A percentile compares a stretch with the other conserved stretches of the same genome.
Conservation (phyloP, 2,797 vertebrate genomes). For the Hemitrygon akajei region DNA sequence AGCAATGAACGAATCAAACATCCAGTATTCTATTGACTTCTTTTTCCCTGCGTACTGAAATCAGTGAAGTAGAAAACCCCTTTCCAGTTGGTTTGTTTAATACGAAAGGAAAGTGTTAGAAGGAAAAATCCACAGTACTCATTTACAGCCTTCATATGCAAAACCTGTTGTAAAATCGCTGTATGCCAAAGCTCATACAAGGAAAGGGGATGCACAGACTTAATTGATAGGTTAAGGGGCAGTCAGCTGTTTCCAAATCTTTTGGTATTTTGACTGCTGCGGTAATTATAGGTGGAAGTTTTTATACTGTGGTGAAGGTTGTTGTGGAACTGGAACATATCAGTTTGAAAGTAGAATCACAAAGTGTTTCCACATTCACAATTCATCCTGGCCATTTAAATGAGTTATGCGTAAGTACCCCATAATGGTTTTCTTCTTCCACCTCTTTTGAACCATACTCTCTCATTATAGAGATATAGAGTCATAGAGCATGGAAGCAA, state of each 20-base stretch:
- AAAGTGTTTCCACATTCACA: too few species aligned
- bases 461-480: too few species aligned
- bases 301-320: background rate
- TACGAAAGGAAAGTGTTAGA: background rate
- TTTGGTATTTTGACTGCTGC: background rate
- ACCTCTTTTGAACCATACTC: too few species aligned
- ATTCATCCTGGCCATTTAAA: too few species aligned
- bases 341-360: too few species aligned
- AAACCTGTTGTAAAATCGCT: background rate
- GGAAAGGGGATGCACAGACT: background rate
- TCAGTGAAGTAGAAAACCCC: background rate
- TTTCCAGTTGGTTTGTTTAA: slow-evolving; percentile 13
- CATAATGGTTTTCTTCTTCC: too few species aligned
- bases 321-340: background rate
- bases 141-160: background rate
- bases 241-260: background rate
- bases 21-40: background rate
- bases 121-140: background rate
- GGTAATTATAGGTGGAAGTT: background rate
- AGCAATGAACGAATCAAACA: background rate
- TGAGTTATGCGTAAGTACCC: too few species aligned
- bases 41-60: too few species aligned
- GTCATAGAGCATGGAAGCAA: too few species aligned
- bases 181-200: background rate
- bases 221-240: slow-evolving; percentile 16